These are phyloP conservation scores for Elaphurus davidianus DNA, from an alignment of 2,113 vertebrate genomes.

Conservation along the genomic window DNA sequence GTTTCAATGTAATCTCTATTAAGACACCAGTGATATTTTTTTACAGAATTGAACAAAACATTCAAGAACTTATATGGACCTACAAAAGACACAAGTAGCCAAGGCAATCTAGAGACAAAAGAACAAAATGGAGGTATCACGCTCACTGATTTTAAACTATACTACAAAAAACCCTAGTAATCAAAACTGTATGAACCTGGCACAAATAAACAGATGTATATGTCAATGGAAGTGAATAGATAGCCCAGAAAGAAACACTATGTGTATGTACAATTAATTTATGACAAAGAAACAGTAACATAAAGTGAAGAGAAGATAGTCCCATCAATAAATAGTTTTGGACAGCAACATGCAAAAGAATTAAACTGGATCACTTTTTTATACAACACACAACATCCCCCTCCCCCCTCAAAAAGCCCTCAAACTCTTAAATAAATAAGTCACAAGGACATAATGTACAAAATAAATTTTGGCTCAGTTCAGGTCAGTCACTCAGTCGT, in stretches of 20 bases:
- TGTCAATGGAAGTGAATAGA: not conserved
- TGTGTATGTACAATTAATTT: not conserved
- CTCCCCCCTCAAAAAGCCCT: accelerated
- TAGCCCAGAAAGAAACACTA: not conserved
- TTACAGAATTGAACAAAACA: not conserved
- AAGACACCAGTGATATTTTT: not conserved
- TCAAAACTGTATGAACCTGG: not conserved
- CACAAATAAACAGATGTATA: not conserved
- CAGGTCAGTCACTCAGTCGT: not conserved
- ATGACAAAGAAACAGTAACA: not conserved
- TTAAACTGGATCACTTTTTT: not conserved
- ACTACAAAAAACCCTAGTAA: not conserved
- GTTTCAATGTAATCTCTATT: not conserved
- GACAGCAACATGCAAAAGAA: not conserved
- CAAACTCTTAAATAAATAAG: not conserved
- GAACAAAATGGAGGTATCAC: not conserved
- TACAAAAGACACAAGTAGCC: not conserved
- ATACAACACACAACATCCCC: not conserved
- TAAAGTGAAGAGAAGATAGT: not conserved
- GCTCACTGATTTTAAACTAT: not conserved
- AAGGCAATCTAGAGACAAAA: not conserved
- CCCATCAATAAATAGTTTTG: not conserved
- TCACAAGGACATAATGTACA: not conserved
- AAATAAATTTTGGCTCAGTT: not conserved
- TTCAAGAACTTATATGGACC: not conserved